These are phyloP conservation scores for Cerastis rubricosa DNA, from an alignment of 2,888 invertebrate species.

Conservation along the genomic window DNA sequence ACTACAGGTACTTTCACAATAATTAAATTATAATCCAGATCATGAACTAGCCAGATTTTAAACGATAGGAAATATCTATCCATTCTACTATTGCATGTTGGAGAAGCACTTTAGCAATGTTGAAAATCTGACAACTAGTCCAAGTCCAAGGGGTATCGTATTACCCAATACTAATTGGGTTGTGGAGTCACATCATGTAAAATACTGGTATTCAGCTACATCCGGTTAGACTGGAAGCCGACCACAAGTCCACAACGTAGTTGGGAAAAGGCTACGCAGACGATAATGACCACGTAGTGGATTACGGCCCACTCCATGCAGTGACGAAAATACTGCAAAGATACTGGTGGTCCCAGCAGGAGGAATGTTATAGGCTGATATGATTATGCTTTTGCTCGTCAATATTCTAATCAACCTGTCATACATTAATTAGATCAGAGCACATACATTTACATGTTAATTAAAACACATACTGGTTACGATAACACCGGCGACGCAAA, in stretches of 20 bases:
- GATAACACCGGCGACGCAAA: slow-evolving; percentile 37
- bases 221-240: too few species aligned
- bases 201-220: too few species aligned
- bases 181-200: too few species aligned
- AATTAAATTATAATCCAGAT: neutral
- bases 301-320: neutral
- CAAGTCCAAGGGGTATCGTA: too few species aligned
- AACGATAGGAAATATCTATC: neutral
- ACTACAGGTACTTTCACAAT: neutral
- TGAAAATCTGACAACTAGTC: too few species aligned
- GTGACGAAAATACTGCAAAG: too few species aligned
- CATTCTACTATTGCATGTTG: neutral
- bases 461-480: slow-evolving; percentile 45
- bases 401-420: slow-evolving; percentile 34
- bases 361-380: neutral
- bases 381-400: neutral
- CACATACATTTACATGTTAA: slow-evolving; percentile 45
- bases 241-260: too few species aligned
- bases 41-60: neutral
- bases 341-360: too few species aligned
- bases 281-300: neutral
- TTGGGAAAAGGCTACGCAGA: too few species aligned
- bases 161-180: too few species aligned
- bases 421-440: slow-evolving; percentile 45
- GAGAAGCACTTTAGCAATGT: neutral